Evolutionary conservation across 2,113 vertebrate species (phyloP).

Genomic region (Cepphus grylle): DNA sequence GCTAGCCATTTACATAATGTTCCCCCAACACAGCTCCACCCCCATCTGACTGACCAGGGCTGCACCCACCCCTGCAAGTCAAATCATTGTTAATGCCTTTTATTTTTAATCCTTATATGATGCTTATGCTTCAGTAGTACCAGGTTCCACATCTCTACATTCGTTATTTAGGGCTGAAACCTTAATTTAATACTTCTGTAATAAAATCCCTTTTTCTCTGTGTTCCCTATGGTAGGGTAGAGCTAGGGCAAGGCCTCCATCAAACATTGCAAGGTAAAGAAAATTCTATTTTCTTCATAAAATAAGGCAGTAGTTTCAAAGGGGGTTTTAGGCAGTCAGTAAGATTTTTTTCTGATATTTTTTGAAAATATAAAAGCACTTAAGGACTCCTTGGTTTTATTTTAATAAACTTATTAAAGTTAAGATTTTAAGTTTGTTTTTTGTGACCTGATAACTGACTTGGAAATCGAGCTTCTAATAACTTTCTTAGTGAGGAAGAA

Average conservation of each 20-base stretch:
- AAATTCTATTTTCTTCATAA: not conserved
- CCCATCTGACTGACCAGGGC: not conserved
- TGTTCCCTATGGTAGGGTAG: not conserved
- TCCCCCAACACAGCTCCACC: not conserved
- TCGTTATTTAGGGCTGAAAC: not conserved
- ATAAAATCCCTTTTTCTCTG: not conserved
- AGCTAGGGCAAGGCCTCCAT: not conserved
- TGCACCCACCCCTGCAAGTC: not conserved
- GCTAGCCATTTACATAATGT: not conserved
- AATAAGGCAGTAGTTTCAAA: not conserved
- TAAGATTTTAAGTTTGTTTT: not conserved
- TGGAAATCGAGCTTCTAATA: not conserved
- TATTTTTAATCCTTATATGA: not conserved
- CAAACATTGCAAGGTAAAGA: not conserved
- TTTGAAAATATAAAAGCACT: not conserved
- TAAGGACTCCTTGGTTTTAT: not conserved
- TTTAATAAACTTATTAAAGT: not conserved
- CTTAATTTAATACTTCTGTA: not conserved
- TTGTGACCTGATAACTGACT: not conserved
- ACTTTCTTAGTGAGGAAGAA: not conserved
- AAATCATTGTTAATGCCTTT: not conserved
- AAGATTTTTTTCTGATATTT: not conserved
- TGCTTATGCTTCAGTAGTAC: not conserved
- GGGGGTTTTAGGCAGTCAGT: not conserved
- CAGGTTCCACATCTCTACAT: not conserved